Evolutionary conservation across 1,140 invertebrate species (phyloP).

Genomic region (Whitmania pigra): DNA sequence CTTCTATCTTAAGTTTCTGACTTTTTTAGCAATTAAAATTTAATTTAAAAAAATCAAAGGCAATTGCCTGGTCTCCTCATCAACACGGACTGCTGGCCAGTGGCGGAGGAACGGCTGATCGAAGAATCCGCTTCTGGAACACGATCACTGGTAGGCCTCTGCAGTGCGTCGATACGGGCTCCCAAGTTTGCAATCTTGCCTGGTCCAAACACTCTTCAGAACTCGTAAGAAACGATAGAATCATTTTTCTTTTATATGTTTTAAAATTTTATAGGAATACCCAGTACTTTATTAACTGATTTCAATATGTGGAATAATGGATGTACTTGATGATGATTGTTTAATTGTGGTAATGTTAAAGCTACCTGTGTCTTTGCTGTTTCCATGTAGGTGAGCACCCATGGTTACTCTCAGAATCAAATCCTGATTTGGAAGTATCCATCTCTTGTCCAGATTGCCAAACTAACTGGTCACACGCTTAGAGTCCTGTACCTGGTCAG

Average conservation of each 20-base stretch:
- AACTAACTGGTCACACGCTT: conserved; percentile 93
- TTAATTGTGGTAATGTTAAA: background rate
- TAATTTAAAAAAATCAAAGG: conserved; percentile 38
- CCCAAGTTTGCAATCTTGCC: conserved; percentile 92
- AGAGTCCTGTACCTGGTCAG: conserved; percentile 77
- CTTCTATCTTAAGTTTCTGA: no score
- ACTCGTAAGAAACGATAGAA: conserved; percentile 53
- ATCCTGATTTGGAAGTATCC: conserved; percentile 99
- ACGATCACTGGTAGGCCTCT: conserved; percentile 96
- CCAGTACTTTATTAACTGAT: no score
- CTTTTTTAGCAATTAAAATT: background rate
- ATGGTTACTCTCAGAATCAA: conserved; percentile 99
- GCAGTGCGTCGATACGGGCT: conserved; percentile 97
- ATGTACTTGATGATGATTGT: background rate
- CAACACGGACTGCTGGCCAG: conserved; percentile 93
- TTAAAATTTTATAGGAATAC: no score
- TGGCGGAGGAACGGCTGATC: conserved; percentile 93
- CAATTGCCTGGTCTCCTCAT: conserved; percentile 98
- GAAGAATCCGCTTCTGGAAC: conserved; percentile 86
- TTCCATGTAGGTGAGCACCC: conserved; percentile 64
- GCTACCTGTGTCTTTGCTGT: background rate
- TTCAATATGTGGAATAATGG: background rate
- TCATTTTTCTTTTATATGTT: background rate
- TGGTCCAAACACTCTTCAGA: conserved; percentile 99
- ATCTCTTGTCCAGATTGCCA: conserved; percentile 87